Percentiles rank a stretch among this genome's conserved stretches.
Evolutionary conservation across 1,140 invertebrate genomes (phyloP).

Genomic region (Coelopa frigida): DNA sequence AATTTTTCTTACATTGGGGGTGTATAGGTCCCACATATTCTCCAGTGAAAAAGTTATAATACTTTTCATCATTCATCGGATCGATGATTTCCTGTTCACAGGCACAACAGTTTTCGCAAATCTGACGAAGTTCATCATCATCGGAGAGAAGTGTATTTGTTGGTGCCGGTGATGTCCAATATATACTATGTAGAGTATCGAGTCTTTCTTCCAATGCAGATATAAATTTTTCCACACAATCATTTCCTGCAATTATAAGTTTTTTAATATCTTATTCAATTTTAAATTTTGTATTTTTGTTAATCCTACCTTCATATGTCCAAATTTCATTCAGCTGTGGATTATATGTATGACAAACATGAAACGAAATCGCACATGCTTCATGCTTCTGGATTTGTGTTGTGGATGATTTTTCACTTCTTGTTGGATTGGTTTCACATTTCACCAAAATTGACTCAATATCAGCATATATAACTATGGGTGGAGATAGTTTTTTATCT

Average conservation of each 20-base stretch:
- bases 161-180: constrained; percentile 15
- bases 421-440: too few species aligned
- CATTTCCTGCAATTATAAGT: constrained; percentile 17
- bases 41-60: constrained; percentile 32
- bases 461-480: constrained; percentile 38
- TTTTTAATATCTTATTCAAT: constrained; percentile 19
- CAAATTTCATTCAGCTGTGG: constrained; percentile 20
- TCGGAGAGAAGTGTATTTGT: constrained; percentile 12
- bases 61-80: constrained; percentile 37
- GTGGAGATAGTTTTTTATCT: constrained; percentile 22
- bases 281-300: constrained; percentile 22
- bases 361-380: constrained; percentile 27
- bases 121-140: constrained; percentile 22
- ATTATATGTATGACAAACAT: constrained; percentile 30
- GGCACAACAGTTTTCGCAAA: constrained; percentile 27
- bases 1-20: constrained; percentile 41
- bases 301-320: constrained; percentile 25
- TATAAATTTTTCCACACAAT: constrained; percentile 10
- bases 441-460: constrained; percentile 32
- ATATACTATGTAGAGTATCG: too few species aligned
- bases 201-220: too few species aligned
- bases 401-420: too few species aligned
- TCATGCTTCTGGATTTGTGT: constrained; percentile 30
- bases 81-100: constrained; percentile 18
- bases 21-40: constrained; percentile 36